phyloP scores from a whole-genome alignment of 1,140 invertebrate species.

The Steinernema feltiae region DNA sequence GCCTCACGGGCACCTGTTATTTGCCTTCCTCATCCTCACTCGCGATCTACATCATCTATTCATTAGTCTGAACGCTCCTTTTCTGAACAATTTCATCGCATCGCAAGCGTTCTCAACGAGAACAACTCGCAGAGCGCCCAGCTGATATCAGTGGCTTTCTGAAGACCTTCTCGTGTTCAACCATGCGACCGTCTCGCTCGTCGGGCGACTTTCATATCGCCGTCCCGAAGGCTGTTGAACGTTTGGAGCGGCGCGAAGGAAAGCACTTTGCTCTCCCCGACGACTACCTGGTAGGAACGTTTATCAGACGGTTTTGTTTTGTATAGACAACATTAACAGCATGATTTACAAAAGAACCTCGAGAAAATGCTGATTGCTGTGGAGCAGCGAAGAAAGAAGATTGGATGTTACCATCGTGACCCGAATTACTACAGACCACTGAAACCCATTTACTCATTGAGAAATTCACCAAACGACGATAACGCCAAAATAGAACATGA shows the following conservation, averaged over 20 bases:
- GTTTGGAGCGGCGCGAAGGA: not conserved
- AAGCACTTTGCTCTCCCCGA: not conserved
- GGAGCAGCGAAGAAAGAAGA: not conserved
- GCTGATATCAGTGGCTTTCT: not conserved
- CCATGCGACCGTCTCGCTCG: conserved; percentile 8
- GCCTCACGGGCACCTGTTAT: no score
- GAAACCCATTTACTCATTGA: not conserved
- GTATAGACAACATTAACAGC: not conserved
- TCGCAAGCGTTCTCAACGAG: not conserved
- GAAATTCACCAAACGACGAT: not conserved
- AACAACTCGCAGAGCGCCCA: no score
- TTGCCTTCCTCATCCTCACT: no score
- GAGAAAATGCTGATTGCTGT: not conserved
- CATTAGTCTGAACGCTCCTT: not conserved
- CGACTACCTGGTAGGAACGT: not conserved
- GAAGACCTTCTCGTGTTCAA: no score
- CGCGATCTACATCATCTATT: no score
- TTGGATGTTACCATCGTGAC: not conserved
- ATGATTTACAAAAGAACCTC: not conserved
- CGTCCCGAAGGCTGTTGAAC: not conserved
- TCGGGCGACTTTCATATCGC: not conserved
- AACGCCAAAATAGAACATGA: not conserved
- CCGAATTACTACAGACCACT: not conserved
- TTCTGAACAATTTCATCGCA: not conserved
- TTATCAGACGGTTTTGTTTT: not conserved